Evolutionary conservation across 2,888 invertebrate genomes (phyloP).

Genomic region (Agrotis puta): DNA sequence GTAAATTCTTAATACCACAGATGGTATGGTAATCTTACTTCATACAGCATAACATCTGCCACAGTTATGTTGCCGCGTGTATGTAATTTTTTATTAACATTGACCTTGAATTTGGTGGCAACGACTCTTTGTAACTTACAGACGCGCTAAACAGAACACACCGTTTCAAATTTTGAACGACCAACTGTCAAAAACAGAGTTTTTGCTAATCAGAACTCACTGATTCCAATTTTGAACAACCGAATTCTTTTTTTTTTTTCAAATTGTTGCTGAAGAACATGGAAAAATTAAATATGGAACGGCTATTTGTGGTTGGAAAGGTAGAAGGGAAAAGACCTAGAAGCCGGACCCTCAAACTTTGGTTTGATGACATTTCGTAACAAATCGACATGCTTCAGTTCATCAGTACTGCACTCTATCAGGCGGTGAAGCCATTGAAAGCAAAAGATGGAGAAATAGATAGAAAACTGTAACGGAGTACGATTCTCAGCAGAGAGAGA

Average conservation of each 20-base stretch:
- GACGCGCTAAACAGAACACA: constrained; percentile 41
- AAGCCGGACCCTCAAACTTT: too few relatives aligned
- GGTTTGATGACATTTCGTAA: too few relatives aligned
- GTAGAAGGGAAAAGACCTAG: too few relatives aligned
- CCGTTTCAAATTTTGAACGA: constrained; percentile 29
- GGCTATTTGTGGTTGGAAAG: too few relatives aligned
- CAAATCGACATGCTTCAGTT: too few relatives aligned
- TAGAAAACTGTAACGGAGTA: too few relatives aligned
- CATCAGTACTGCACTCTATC: too few relatives aligned
- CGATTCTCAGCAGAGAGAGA: too few relatives aligned
- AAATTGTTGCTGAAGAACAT: too few relatives aligned
- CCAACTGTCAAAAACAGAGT: constrained; percentile 11
- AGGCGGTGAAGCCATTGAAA: too few relatives aligned
- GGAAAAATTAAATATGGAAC: too few relatives aligned
- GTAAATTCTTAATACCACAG: constrained; percentile 8
- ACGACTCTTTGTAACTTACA: constrained; percentile 33
- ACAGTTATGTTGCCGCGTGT: constrained; percentile 11
- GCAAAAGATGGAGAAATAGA: too few relatives aligned
- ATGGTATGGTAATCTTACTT: not conserved
- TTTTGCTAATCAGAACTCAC: constrained; percentile 35
- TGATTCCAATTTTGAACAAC: constrained; percentile 25
- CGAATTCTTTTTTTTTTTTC: not conserved
- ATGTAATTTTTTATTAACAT: constrained; percentile 18
- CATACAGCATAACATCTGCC: constrained; percentile 22
- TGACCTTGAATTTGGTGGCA: constrained; percentile 39